Evolutionary conservation across 2,113 vertebrate species (phyloP).

Genomic region (Coreoperca whiteheadi): DNA sequence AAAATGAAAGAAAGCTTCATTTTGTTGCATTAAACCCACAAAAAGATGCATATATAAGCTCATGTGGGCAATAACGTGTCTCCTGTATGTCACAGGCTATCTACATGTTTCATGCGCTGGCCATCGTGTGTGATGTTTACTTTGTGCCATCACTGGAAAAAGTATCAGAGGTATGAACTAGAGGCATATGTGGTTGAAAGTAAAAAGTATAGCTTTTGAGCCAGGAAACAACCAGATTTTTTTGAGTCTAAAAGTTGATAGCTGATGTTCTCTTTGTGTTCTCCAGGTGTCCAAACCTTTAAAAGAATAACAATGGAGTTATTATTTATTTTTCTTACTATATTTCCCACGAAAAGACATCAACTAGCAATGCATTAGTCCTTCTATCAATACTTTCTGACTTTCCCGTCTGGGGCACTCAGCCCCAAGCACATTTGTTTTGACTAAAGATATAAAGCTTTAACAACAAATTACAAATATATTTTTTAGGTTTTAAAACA

Average conservation of each 20-base stretch:
- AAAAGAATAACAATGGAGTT: not conserved
- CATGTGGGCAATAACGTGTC: not conserved
- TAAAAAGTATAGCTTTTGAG: not conserved
- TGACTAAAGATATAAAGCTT: not conserved
- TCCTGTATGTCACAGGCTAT: slow-evolving; percentile 78
- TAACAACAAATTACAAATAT: too few relatives aligned
- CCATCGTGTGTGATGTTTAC: slow-evolving; percentile 86
- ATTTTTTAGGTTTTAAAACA: not conserved
- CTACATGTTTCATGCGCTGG: slow-evolving; percentile 87
- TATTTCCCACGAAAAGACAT: not conserved
- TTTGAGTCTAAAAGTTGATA: not conserved
- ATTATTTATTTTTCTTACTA: not conserved
- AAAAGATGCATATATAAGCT: not conserved
- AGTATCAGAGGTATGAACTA: slow-evolving; percentile 82
- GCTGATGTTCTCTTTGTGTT: not conserved
- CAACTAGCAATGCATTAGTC: not conserved
- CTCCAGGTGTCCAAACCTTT: not conserved
- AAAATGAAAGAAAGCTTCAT: not conserved
- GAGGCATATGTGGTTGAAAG: not conserved
- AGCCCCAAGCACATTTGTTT: not conserved
- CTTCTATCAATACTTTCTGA: not conserved
- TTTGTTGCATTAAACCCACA: not conserved
- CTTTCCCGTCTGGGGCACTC: not conserved
- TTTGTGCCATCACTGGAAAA: slow-evolving; percentile 88
- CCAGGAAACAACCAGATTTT: not conserved